Base-by-base conservation (phyloP, 2,113 vertebrate genomes). In the Amphiprion ocellaris region DNA sequence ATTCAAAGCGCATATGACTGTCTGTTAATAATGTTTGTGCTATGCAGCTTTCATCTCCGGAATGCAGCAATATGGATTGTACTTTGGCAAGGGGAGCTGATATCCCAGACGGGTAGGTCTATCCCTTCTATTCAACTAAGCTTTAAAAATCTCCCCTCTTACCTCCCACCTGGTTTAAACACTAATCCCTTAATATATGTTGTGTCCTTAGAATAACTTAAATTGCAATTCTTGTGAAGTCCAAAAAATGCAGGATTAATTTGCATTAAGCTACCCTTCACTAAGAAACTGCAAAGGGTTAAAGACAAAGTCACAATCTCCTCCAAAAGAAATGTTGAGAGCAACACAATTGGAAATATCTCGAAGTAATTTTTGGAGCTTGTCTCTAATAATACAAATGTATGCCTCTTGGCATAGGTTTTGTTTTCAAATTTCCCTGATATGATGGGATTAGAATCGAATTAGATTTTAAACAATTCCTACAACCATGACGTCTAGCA, bases 101-200 rank as follows among this genome's bases (percentile, higher is more conserved):
- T 85, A 75, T 76, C 56, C 83, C 77, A 83, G 71, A 84, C 37
- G 33, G 82, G 73, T 59, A 74, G 80, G 69, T 85, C 69, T 79
- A 75, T 82, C 76, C 73, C 86, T 75, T 83, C 63, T 68, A 63
- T 89, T 89, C 79, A 53, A 79, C 69, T 89, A 90, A 93, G 86
- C 89, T 88, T 85, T 70, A 81, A 81, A 90, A 88, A 84, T 85
- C 82, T 84, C 75, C 52, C 72, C 86, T 73, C 66, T 81, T 91
- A 85, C 89, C 88, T 91, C 81, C 68, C 68, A 87, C 69, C 79
- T 79, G 87, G 85, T 87, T 92, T 88, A 89, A 85, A 87, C 71
- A 74, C 17, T 93, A 93, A 93, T 94, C 90, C 90, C 84, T 89
- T 91, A 91, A 93, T 93, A 92, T 87, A 81, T 44, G 49, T 82